Conservation (phyloP, 2,113 vertebrate species). For the Eubucco bourcierii region DNA sequence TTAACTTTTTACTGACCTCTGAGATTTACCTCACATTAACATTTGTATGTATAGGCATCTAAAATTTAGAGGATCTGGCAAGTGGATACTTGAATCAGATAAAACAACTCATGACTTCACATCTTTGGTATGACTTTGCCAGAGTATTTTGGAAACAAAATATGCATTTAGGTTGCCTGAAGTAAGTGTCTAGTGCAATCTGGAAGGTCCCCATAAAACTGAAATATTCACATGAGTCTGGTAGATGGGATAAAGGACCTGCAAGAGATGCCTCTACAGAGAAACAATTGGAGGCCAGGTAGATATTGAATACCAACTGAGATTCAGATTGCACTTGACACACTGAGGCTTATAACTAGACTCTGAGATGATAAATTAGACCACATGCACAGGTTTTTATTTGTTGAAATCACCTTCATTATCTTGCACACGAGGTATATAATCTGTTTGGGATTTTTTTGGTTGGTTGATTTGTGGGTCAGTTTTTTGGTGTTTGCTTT, state of each 20-base stretch:
- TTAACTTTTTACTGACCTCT: background rate
- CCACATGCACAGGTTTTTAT: background rate
- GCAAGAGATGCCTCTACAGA: background rate
- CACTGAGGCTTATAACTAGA: background rate
- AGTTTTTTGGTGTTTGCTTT: too few relatives aligned
- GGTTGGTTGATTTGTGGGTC: too few relatives aligned
- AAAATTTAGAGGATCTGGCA: background rate
- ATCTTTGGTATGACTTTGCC: background rate
- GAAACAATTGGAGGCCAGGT: fast-evolving
- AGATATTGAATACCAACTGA: background rate
- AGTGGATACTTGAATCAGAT: background rate
- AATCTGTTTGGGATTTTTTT: background rate
- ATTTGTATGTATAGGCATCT: background rate
- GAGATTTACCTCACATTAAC: background rate
- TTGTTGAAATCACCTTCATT: background rate
- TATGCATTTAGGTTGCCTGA: background rate
- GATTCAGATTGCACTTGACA: background rate
- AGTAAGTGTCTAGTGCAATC: background rate
- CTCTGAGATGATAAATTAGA: background rate
- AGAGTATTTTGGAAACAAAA: background rate
- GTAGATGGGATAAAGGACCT: background rate
- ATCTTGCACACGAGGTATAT: background rate
- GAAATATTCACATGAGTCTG: background rate
- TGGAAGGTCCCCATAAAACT: background rate
- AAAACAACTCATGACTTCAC: background rate